Evolutionary conservation across 2,888 invertebrate species (phyloP), one percentile per base, ranked within the genome.

Genomic region (Diadegma fenestrale): DNA sequence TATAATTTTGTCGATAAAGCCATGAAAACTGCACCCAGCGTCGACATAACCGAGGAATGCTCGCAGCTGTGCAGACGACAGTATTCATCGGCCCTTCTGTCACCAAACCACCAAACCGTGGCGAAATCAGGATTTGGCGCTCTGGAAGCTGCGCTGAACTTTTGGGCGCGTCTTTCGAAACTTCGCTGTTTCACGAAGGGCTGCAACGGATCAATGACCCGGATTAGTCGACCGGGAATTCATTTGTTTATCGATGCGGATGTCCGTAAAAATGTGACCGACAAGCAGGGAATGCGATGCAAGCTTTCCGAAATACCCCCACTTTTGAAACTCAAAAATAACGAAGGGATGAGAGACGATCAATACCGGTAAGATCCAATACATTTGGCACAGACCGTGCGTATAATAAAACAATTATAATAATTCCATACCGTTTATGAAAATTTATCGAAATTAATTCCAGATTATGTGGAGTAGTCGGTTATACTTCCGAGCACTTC

Each of bases 201-300:
- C 5, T 26, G 26, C 7, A 17, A n/a, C 26, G 37, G 58, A 61
- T 61, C 30, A 12, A 63, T 63, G 63, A 63, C 63, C 17, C 63
- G 63, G 12, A 63, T 30, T 19, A 63, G n/a, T 63, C 63, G 33
- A 63, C 63, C 33, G 33, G 63, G 63, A 17, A 63, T 63, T 30
- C 63, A 66, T 41, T 41, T 66, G 19, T 43, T 68, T 14, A 43
- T 68, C 4, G 68, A 68, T 22, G 68, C 68, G 10, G 68, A 68
- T 7, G 17, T 68, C 10, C 68, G 68, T 68, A 22, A 12, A 1
- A 43, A 17, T 14, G 2, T 1, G 3, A 22, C 1, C 12, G 45
- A 14, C 45, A 10, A 22, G 26, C 14, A 45, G 10, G 26, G 68
- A 45, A n/a, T 68, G 19, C 41, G 68, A 8, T 68, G 68, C 43